These are phyloP conservation scores for Eurystomus gularis DNA, from an alignment of 2,113 vertebrate species.

Conservation along the genomic window DNA sequence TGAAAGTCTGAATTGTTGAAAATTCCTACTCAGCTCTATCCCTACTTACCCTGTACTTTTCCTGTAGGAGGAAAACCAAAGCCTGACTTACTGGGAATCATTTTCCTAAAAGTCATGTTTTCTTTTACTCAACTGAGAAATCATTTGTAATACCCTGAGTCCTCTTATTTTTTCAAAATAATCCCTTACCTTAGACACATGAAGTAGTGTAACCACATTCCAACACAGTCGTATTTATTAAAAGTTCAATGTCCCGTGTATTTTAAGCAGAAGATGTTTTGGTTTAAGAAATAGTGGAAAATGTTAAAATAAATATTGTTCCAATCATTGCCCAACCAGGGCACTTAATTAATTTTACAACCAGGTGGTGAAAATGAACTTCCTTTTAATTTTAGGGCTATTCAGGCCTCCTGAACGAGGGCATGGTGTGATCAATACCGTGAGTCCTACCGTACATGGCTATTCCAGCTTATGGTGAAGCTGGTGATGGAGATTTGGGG, in stretches of 20 bases:
- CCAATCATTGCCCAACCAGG: background rate
- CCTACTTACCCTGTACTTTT: constrained; percentile 33
- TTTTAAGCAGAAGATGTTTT: constrained; percentile 47
- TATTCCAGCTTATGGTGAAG: background rate
- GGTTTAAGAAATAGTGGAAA: constrained; percentile 35
- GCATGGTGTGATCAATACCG: background rate
- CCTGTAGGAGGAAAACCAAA: constrained; percentile 57
- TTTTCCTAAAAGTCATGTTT: constrained; percentile 60
- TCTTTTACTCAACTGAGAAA: constrained; percentile 55
- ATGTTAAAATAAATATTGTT: constrained; percentile 56
- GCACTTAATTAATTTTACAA: constrained; percentile 50
- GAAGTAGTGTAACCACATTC: constrained; percentile 42
- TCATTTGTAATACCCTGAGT: constrained; percentile 12
- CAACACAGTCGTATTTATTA: constrained; percentile 36
- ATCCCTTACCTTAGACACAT: background rate
- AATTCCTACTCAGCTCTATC: constrained; percentile 7
- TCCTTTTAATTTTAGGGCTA: background rate
- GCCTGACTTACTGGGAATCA: background rate
- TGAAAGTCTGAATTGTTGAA: constrained; percentile 62
- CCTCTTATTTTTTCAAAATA: constrained; percentile 49
- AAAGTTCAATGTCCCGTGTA: constrained; percentile 14
- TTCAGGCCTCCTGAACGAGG: background rate
- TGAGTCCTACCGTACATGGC: rapidly evolving
- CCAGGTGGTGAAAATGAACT: constrained; percentile 28
- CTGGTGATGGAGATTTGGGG: background rate